phyloP scores from a whole-genome alignment of 2,797 vertebrate genomes.

The Danio tinwini region DNA sequence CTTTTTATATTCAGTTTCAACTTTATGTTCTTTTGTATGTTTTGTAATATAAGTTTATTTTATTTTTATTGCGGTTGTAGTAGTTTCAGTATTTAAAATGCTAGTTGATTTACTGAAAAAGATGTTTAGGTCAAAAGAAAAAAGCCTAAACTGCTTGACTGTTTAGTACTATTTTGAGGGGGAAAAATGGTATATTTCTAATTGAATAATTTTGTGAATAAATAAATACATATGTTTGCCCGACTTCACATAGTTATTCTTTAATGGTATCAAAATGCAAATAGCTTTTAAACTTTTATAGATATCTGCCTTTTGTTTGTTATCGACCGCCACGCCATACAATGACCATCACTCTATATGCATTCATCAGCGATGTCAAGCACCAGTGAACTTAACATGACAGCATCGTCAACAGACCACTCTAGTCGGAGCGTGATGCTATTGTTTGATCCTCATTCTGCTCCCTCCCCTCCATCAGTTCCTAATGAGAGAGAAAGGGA shows the following conservation, averaged over 20 bases:
- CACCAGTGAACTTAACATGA: slow-evolving; percentile 42
- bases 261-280: not conserved
- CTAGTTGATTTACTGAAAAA: not conserved
- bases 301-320: not conserved
- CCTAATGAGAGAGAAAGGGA: slow-evolving; percentile 71
- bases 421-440: slow-evolving; percentile 21
- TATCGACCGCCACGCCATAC: not conserved
- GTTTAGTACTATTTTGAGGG: not conserved
- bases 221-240: too few relatives aligned
- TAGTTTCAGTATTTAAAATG: not conserved
- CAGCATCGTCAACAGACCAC: slow-evolving; percentile 42
- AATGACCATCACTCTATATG: slow-evolving; percentile 15
- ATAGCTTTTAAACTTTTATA: not conserved
- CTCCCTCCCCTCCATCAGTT: slow-evolving; percentile 54
- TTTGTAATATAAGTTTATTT: not conserved
- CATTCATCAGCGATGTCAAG: slow-evolving; percentile 44
- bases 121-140: not conserved
- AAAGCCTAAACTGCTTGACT: not conserved
- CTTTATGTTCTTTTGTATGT: not conserved
- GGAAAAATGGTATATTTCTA: not conserved
- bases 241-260: too few relatives aligned
- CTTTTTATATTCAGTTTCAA: not conserved
- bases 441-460: slow-evolving; percentile 46
- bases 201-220: not conserved
- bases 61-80: not conserved